Evolutionary conservation across 2,797 vertebrate genomes (phyloP).

Genomic region (Lemur catta): DNA sequence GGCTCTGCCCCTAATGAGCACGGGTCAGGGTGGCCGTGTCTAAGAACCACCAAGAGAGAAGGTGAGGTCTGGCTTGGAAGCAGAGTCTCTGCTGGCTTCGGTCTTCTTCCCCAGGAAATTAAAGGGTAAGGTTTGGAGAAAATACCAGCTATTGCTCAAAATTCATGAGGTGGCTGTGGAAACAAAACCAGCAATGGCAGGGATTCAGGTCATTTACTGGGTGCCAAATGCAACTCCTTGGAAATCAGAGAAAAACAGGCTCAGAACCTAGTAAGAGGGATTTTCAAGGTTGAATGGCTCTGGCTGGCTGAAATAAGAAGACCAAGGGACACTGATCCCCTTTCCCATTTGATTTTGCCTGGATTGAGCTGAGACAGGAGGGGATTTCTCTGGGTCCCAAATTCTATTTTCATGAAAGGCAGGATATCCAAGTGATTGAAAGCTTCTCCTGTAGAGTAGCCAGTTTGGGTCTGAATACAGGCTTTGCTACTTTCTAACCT

Average conservation of each 20-base stretch:
- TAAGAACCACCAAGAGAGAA: neutral
- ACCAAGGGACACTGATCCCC: neutral
- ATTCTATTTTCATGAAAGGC: slow-evolving; percentile 31
- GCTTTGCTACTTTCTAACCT: neutral
- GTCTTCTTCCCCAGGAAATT: neutral
- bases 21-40: neutral
- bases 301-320: neutral
- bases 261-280: neutral
- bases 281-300: slow-evolving; percentile 41
- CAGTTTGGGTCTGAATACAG: neutral
- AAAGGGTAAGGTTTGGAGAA: slow-evolving; percentile 24
- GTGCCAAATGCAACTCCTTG: slow-evolving; percentile 34
- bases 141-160: slow-evolving; percentile 35
- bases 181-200: neutral
- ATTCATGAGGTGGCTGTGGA: slow-evolving; percentile 1
- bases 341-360: neutral
- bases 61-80: neutral
- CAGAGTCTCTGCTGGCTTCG: neutral
- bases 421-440: neutral
- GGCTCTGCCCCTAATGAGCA: slow-evolving; percentile 54
- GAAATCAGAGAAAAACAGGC: slow-evolving; percentile 42
- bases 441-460: neutral
- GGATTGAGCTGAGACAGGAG: neutral
- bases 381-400: neutral
- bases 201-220: slow-evolving; percentile 36